Conservation (phyloP, 2,888 invertebrate species). For the Brachypalpus laphriformis region DNA sequence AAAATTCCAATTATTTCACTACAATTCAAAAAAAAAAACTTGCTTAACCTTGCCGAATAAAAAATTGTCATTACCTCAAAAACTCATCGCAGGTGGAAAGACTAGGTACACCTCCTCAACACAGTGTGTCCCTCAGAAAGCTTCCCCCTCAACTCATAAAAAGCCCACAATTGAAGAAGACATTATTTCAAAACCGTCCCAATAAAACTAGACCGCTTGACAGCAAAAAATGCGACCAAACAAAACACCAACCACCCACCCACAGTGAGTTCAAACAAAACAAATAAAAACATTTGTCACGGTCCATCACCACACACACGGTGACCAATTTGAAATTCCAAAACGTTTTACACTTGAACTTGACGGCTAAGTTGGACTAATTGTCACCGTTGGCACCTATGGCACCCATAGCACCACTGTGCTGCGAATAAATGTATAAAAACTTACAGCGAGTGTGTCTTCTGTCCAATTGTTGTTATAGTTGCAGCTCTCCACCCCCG, state of each 20-base stretch:
- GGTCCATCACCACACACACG: conserved; percentile 17
- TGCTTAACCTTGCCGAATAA: conserved; percentile 20
- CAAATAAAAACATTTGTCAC: conserved; percentile 43
- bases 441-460: conserved; percentile 48
- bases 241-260: conserved; percentile 35
- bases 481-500: conserved; percentile 9
- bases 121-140: background rate
- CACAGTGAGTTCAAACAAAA: conserved; percentile 26
- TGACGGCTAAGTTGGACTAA: conserved; percentile 43
- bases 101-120: conserved; percentile 17
- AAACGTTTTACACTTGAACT: conserved; percentile 69
- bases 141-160: conserved; percentile 1
- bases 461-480: conserved; percentile 24
- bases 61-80: conserved; percentile 37
- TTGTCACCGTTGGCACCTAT: conserved; percentile 35
- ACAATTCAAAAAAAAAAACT: background rate
- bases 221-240: conserved; percentile 15
- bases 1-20: background rate
- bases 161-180: background rate
- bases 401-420: conserved; percentile 21
- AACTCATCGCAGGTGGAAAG: conserved; percentile 3
- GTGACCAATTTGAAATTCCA: conserved; percentile 47
- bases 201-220: conserved; percentile 1
- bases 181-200: conserved; percentile 23
- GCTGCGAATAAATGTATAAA: background rate